Evolutionary conservation across 1,140 invertebrate species (phyloP).

Genomic region (Drosophila tristis): DNA sequence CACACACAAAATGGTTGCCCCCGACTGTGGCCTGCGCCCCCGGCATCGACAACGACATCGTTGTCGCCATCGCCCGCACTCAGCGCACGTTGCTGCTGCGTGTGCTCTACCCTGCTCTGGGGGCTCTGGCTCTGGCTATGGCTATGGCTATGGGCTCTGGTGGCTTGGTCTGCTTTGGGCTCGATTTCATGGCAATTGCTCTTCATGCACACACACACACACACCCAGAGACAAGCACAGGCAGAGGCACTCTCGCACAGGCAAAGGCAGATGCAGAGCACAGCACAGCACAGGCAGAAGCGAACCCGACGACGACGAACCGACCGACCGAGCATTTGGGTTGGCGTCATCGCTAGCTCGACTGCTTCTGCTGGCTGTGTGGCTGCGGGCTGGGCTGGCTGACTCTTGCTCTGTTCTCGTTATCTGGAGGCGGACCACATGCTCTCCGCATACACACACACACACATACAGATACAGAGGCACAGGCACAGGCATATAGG

Average conservation of each 20-base stretch:
- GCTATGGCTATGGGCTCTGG: conserved; percentile 16
- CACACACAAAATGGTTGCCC: conserved; percentile 69
- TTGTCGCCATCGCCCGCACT: conserved; percentile 39
- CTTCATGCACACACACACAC: conserved; percentile 30
- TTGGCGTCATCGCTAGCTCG: conserved; percentile 76
- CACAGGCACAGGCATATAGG: conserved; percentile 31
- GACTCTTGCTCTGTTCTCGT: conserved; percentile 62
- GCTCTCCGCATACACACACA: conserved; percentile 34
- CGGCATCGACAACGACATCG: conserved; percentile 67
- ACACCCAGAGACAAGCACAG: conserved; percentile 12
- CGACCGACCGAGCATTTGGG: conserved; percentile 58
- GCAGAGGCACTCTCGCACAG: conserved; percentile 4
- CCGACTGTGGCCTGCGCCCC: conserved; percentile 57
- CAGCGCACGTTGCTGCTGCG: conserved; percentile 64
- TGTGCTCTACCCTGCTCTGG: conserved; percentile 48
- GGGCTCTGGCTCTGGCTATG: conserved; percentile 38
- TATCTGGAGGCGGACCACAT: conserved; percentile 81
- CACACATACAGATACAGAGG: conserved; percentile 28
- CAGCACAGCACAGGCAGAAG: background rate
- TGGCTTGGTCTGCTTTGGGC: conserved; percentile 67
- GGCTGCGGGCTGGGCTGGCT: conserved; percentile 35
- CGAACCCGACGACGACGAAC: conserved; percentile 26
- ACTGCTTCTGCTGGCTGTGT: conserved; percentile 49
- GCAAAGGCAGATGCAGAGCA: conserved; percentile 9
- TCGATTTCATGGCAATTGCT: conserved; percentile 77